These are phyloP conservation scores for Stratiolaelaps scimitus DNA, from an alignment of 1,140 invertebrate genomes.

Conservation along the genomic window DNA sequence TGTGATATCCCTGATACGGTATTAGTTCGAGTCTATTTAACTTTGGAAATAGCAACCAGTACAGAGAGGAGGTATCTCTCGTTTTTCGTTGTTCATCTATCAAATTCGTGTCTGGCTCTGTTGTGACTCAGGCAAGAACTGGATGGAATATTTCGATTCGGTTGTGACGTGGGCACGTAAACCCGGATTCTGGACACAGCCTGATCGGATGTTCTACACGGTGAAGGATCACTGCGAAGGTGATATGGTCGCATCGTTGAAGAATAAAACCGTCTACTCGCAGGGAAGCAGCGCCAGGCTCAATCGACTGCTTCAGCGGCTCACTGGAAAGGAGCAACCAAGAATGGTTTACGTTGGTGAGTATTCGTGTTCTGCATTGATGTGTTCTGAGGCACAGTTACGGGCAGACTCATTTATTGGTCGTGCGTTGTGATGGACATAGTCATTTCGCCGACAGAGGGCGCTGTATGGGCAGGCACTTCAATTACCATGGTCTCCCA, in stretches of 20 bases:
- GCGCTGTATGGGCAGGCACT: no score
- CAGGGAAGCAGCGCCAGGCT: conserved; percentile 55
- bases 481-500: no score
- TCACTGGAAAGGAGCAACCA: conserved; percentile 46
- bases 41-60: no score
- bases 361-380: no score
- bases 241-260: conserved; percentile 41
- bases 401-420: no score
- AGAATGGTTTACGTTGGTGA: conserved; percentile 57
- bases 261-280: conserved; percentile 46
- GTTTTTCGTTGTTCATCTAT: no score
- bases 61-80: no score
- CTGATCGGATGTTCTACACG: conserved; percentile 47
- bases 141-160: conserved; percentile 59
- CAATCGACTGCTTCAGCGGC: conserved; percentile 45
- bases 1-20: no score
- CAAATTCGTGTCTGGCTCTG: conserved; percentile 51
- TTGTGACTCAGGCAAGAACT: conserved; percentile 54
- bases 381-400: no score
- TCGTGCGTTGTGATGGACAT: no score
- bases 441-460: no score
- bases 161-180: conserved; percentile 58
- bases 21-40: no score
- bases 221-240: conserved; percentile 36
- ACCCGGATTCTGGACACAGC: conserved; percentile 56